Evolutionary conservation across 2,888 invertebrate species (phyloP), one percentile per base, ranked within the genome.

Genomic region (Sympetrum striolatum): DNA sequence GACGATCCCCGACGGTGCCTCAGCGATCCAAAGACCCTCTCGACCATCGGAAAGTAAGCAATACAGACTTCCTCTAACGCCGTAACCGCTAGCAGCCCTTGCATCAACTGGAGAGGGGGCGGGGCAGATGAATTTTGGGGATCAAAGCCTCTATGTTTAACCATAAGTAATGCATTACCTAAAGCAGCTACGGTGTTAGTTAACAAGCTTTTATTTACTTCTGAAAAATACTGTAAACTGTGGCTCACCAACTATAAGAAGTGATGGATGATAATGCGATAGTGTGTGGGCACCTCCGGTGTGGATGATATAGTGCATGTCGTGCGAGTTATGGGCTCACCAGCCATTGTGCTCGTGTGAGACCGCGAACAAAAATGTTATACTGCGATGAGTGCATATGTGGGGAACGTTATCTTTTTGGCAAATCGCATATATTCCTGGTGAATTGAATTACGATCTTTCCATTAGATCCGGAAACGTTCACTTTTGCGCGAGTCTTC

Each of bases 181-280:
- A 86, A 86, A 86, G 86, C 86, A 86, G 37, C 86, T 86, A 86
- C 86, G n/a, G 86, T 86, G 86, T 86, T 12, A 58, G 35, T 86
- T 22, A 86, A 64, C 31, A 86, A 86, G 86, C 86, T 86, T 73
- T 73, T 31, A 31, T 31, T 73, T 60, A 86, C 60, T 86, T 86
- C 86, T 64, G 86, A 60, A 60, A 48, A 86, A 86, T 37, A 86
- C 64, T 86, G 86, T 60, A 64, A 35, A 60, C 60, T 37, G 86
- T 86, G 86, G 86, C 86, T 86, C 86, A 86, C 86, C 86, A 60
- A 86, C 39, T 86, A 12, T 64, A 64, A 35, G n/a, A n/a, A n/a
- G 60, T 86, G 60, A 64, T 86, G 86, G 86, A 64, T 86, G 86
- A 64, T 25, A 60, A 86, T 86, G 86, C 86, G 37, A 35, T 64